Percentiles rank a stretch among this genome's conserved stretches.
These are phyloP conservation scores for Orycteropus afer DNA, from an alignment of 2,113 vertebrate species.

Conservation along the genomic window DNA sequence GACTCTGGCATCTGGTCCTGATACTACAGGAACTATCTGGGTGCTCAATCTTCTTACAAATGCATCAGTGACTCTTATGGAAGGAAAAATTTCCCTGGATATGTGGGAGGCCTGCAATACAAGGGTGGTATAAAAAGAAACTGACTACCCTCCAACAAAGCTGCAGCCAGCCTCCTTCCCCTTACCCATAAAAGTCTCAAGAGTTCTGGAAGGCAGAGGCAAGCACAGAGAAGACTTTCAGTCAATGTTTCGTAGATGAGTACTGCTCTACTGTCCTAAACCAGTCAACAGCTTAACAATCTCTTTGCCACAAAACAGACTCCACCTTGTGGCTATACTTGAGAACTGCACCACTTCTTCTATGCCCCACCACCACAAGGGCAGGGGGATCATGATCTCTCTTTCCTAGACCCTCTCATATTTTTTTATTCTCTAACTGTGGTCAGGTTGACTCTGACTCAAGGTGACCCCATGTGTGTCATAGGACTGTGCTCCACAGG, in stretches of 20 bases:
- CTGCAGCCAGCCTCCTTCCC: not conserved
- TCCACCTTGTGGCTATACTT: slow-evolving; percentile 27
- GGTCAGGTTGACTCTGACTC: no score
- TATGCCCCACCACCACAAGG: not conserved
- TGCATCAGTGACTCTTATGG: not conserved
- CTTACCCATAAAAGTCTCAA: not conserved
- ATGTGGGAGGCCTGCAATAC: not conserved
- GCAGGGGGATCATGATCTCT: not conserved
- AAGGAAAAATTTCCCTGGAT: not conserved
- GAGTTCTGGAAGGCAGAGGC: not conserved
- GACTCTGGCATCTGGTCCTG: not conserved
- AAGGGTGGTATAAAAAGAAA: not conserved
- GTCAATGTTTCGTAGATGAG: not conserved
- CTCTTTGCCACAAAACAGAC: not conserved
- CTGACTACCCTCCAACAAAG: not conserved
- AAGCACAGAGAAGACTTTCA: not conserved
- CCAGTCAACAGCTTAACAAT: not conserved
- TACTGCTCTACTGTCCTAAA: rapidly evolving
- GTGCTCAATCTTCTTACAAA: not conserved
- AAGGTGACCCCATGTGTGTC: no score
- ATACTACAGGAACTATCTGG: not conserved
- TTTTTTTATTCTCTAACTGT: no score
- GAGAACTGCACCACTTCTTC: slow-evolving; percentile 1
- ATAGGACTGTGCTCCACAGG: not conserved
- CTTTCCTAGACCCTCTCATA: not conserved